phyloP scores from a whole-genome alignment of 2,888 invertebrate genomes.

The Tinea semifulvella region DNA sequence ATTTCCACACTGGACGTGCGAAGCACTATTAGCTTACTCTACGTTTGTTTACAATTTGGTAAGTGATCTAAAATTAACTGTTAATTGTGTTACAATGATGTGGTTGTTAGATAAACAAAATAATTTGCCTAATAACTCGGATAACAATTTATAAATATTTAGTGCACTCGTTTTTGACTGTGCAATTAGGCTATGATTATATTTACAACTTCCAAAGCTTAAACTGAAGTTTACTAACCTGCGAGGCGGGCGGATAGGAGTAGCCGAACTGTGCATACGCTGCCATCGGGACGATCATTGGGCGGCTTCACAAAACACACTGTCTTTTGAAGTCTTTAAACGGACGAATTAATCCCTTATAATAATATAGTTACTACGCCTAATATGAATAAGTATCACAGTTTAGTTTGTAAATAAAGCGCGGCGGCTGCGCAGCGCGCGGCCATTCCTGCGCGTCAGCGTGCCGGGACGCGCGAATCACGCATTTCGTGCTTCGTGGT shows the following conservation, averaged over 20 bases:
- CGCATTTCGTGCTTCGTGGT: conserved; percentile 43
- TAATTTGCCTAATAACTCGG: too few relatives aligned
- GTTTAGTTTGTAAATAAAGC: conserved; percentile 36
- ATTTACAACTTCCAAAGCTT: too few relatives aligned
- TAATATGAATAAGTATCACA: conserved; percentile 40
- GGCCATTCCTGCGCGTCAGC: conserved; percentile 53
- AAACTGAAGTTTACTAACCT: conserved; percentile 76
- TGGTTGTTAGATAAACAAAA: too few relatives aligned
- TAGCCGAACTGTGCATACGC: conserved; percentile 94
- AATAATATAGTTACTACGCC: conserved; percentile 27
- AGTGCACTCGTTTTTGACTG: too few relatives aligned
- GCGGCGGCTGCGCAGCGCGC: conserved; percentile 59
- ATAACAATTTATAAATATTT: too few relatives aligned
- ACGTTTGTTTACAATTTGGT: too few relatives aligned
- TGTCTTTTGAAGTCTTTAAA: conserved; percentile 61
- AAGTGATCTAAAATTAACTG: too few relatives aligned
- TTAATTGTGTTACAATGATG: too few relatives aligned
- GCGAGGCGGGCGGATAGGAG: conserved; percentile 90
- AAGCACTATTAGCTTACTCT: too few relatives aligned
- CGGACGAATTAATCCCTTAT: conserved; percentile 49
- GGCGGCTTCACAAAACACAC: conserved; percentile 63
- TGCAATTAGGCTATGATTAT: too few relatives aligned
- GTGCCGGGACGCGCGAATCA: conserved; percentile 50
- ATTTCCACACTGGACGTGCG: too few relatives aligned
- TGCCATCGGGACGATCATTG: conserved; percentile 70